These are phyloP conservation scores for Rissa tridactyla DNA, from an alignment of 2,113 vertebrate genomes.

Conservation along the genomic window DNA sequence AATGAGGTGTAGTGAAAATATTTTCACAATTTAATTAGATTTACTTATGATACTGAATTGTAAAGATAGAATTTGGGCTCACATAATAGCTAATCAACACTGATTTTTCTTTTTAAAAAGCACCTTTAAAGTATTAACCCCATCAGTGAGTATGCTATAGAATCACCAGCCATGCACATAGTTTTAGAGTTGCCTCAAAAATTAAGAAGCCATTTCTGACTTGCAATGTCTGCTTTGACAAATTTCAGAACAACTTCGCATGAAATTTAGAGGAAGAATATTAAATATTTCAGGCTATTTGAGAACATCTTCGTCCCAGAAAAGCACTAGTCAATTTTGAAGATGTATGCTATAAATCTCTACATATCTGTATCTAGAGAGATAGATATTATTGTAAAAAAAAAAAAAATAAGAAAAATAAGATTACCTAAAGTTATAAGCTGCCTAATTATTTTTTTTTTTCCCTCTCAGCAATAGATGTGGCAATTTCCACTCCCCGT, in stretches of 20 bases:
- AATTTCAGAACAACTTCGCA: neutral
- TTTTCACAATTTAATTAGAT: neutral
- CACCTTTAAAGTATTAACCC: neutral
- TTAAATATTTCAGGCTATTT: neutral
- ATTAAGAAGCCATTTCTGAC: neutral
- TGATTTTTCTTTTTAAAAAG: neutral
- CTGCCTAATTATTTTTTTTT: neutral
- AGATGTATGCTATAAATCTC: neutral
- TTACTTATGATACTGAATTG: neutral
- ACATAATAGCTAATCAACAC: neutral
- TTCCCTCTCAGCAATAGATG: neutral
- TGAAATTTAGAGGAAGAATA: neutral
- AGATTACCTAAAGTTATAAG: neutral
- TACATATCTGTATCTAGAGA: neutral
- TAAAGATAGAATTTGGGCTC: neutral
- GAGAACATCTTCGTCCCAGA: neutral
- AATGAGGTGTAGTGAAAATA: neutral
- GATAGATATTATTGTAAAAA: neutral
- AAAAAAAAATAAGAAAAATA: neutral
- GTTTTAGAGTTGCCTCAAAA: neutral
- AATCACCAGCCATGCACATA: neutral
- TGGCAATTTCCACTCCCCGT: neutral
- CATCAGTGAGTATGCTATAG: neutral
- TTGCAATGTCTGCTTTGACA: neutral
- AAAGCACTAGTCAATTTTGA: neutral